phyloP scores from a whole-genome alignment of 2,888 invertebrate genomes.

The Agrochola circellaris region DNA sequence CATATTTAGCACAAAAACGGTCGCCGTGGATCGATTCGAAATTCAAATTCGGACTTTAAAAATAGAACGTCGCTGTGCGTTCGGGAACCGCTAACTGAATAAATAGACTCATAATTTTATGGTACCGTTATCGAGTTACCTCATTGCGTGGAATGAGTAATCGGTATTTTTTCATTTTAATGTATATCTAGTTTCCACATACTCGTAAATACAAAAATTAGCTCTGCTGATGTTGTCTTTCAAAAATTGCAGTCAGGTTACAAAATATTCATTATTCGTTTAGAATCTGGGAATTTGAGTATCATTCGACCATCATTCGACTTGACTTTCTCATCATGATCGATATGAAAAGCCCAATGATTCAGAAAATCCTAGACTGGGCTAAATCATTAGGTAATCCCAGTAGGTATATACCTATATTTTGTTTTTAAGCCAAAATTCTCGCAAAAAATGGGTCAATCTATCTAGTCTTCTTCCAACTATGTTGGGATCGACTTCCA shows the following conservation, averaged over 20 bases:
- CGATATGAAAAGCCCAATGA: no score
- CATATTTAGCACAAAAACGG: constrained; percentile 84
- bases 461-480: neutral
- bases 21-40: constrained; percentile 76
- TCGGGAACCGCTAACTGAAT: constrained; percentile 73
- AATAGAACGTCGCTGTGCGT: constrained; percentile 65
- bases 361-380: neutral
- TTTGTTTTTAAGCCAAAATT: neutral
- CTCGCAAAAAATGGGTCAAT: neutral
- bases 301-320: neutral
- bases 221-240: neutral
- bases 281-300: neutral
- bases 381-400: neutral
- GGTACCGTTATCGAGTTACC: constrained; percentile 37
- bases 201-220: neutral
- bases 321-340: no score
- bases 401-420: neutral
- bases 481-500: neutral
- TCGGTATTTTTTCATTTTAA: neutral
- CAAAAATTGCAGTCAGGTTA: neutral
- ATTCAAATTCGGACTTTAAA: constrained; percentile 80
- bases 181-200: neutral
- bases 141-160: constrained; percentile 15
- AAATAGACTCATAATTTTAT: constrained; percentile 35
- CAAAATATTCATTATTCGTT: constrained; percentile 17